Evolutionary conservation across 2,113 vertebrate genomes (phyloP), one percentile per base, ranked within the genome.

Genomic region (Theristicus caerulescens): DNA sequence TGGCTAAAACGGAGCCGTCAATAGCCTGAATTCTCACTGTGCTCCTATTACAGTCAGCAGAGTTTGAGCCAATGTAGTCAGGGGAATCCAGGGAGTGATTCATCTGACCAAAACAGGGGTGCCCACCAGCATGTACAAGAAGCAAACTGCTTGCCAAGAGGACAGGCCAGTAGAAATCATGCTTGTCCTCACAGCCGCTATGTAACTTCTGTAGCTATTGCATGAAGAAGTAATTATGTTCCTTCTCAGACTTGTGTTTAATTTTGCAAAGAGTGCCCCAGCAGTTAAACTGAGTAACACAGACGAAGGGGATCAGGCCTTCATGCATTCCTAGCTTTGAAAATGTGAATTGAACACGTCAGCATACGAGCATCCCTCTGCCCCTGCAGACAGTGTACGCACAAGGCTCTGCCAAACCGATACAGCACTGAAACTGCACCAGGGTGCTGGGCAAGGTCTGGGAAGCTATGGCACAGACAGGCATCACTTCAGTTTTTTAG

Each of bases 301-400:
- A 49, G 52, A 62, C 1, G 5, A 59, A 76, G 32, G 27, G 38
- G 32, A 92, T n/a, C 59, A 92, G 55, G 29, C 32, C 21, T 79
- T 62, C 57, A 31, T 0, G 69, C 32, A 58, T 17, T 65, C 51
- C 16, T 25, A 16, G 67, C 47, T 70, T 55, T 11, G 47, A 82
- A 91, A 66, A 32, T 3, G 8, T 16, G n/a, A 64, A 58, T 3
- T 11, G 59, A 91, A 67, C 24, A 22, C 21, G 4, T 58, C 42
- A 62, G 70, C 5, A 3, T 16, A 38, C 1, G 16, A 36, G 47
- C 36, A 38, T 3, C 17, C 16, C 25, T 36, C 51, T 70, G 51
- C 18, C 17, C 44, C 59, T 27, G 55, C 25, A 73, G 47, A n/a
- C 19, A 59, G 20, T 1, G 2, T 3, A 8, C 0, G 2, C 40